Evolutionary conservation across 1,140 invertebrate genomes (phyloP).

Genomic region (Leptonema lineaticorne): DNA sequence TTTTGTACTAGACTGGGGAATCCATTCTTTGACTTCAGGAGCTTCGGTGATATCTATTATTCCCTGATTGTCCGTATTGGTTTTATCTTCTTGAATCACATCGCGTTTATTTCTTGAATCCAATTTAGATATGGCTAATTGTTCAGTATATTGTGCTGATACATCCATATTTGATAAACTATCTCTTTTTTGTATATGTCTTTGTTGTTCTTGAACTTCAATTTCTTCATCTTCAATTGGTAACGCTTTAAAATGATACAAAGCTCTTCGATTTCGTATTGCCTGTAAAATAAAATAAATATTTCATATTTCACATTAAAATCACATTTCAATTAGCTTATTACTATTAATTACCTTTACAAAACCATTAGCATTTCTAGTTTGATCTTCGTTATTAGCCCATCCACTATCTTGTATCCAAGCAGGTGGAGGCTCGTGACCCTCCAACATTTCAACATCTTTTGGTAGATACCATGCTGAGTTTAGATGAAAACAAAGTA

Average conservation of each 20-base stretch:
- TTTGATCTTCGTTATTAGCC: background rate
- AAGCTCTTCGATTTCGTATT: slow-evolving; percentile 28
- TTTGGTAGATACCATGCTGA: slow-evolving; percentile 14
- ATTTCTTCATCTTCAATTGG: background rate
- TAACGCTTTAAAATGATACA: slow-evolving; percentile 16
- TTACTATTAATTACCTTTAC: slow-evolving; percentile 12
- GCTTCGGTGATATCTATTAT: slow-evolving; percentile 42
- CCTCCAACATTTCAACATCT: slow-evolving; percentile 30
- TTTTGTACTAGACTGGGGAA: slow-evolving; percentile 46
- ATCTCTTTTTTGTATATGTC: slow-evolving; percentile 25
- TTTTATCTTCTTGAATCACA: slow-evolving; percentile 52
- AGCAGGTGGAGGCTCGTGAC: slow-evolving; percentile 19
- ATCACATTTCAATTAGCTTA: background rate
- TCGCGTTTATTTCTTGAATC: slow-evolving; percentile 43
- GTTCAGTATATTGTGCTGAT: slow-evolving; percentile 30
- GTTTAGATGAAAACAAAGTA: background rate
- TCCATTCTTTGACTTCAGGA: slow-evolving; percentile 47
- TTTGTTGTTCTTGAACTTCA: background rate
- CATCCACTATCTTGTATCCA: slow-evolving; percentile 15
- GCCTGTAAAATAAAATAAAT: slow-evolving; percentile 11
- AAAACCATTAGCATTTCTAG: background rate
- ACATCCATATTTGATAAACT: slow-evolving; percentile 23
- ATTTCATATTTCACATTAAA: background rate
- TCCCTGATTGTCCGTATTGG: slow-evolving; percentile 48
- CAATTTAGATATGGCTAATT: slow-evolving; percentile 22